Evolutionary conservation across 2,888 invertebrate species (phyloP), one percentile per base, ranked within the genome.

Genomic region (Chrysotoxum bicinctum): DNA sequence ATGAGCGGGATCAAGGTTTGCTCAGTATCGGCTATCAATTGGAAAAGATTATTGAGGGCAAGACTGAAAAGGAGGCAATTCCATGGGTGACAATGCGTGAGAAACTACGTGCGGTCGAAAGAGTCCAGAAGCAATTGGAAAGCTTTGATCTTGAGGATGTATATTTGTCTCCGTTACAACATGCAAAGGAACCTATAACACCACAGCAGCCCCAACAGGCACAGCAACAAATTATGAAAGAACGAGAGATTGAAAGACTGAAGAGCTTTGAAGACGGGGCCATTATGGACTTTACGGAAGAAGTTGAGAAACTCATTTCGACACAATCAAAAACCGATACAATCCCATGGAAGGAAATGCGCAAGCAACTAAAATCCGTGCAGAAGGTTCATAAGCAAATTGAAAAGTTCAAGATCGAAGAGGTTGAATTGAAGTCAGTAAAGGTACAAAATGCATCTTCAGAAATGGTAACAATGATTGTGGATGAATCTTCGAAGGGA

Each of bases 381-480:
- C 91, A 91, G 73, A 89, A 89, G 10, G 92, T 92, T 16, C 92
- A 92, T 78, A 92, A 92, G 26, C 90, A 90, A 84, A 91, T 92
- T 19, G 91, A 92, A 60, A 91, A 91, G 77, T 92, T 92, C 88
- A 88, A 92, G 87, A 90, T 92, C 14, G 93, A 93, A 85, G 92
- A 93, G 87, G 90, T 92, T 1, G 91, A 92, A 73, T 90, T 91
- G 87, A 92, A 90, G 88, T 92, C 89, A 87, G 88, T 89, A 82
- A 89, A 90, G 62, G 87, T 89, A 1, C 89, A 90, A 43, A 93
- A 93, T 5, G 93, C 93, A 81, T 92, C 93, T 77, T 94, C 95
- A 90, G 94, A 94, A 76, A 93, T 93, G 9, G 92, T 94, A 1
- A 91, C 93, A 48, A 90, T 94, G 72, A 94, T 93, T 89, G 91